Conservation (phyloP, 2,888 invertebrate species). For the Athripsodes cinereus region DNA sequence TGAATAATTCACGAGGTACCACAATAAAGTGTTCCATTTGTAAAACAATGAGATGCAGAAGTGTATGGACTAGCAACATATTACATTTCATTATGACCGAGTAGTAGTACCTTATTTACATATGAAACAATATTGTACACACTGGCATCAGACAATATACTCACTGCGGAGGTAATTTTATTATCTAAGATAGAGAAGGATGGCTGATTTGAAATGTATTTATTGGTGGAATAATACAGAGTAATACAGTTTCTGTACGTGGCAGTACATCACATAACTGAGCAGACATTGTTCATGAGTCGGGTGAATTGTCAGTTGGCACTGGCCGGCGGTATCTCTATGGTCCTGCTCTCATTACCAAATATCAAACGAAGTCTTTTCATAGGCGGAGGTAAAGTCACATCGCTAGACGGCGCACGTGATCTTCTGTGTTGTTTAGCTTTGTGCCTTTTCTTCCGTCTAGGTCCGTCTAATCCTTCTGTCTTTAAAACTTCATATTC, state of each 20-base stretch:
- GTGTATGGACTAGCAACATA: no score
- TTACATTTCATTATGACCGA: neutral
- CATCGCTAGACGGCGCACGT: slow-evolving; percentile 47
- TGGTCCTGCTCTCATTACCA: slow-evolving; percentile 84
- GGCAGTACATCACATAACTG: slow-evolving; percentile 21
- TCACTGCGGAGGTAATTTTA: no score
- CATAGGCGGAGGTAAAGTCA: slow-evolving; percentile 61
- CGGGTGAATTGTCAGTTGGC: slow-evolving; percentile 44
- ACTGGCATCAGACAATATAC: no score
- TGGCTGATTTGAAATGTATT: no score
- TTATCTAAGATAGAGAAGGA: no score
- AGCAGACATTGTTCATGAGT: slow-evolving; percentile 23
- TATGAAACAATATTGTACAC: neutral
- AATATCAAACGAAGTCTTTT: slow-evolving; percentile 82
- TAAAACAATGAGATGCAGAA: no score
- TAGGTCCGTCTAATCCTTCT: slow-evolving; percentile 63
- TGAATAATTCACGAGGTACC: no score
- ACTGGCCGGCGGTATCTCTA: slow-evolving; percentile 74
- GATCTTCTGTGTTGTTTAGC: slow-evolving; percentile 43
- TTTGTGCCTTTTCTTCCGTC: slow-evolving; percentile 52
- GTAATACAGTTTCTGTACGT: no score
- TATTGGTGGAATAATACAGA: no score
- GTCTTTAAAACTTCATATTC: slow-evolving; percentile 81
- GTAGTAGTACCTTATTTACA: neutral
- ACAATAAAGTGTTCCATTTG: no score